Base-by-base conservation (phyloP, 2,888 invertebrate species). In the Incurvaria masculella region DNA sequence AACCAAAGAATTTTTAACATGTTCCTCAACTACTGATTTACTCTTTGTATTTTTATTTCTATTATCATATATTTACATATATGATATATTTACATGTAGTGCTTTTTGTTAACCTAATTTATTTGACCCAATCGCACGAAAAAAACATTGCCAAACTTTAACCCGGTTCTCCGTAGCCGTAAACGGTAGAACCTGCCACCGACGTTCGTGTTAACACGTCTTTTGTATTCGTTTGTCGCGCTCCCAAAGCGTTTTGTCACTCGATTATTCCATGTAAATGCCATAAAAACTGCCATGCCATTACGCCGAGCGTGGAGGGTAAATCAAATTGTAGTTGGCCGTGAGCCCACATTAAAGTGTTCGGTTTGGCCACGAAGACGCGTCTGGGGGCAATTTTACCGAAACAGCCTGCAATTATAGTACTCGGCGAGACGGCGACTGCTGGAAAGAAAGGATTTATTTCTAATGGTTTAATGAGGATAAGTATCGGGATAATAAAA, bases 381-480 rank as follows among this genome's bases (percentile, higher is more conserved):
- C 62, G 68, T 63, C 65, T 60, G 64, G 63, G 61, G 68, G 23
- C 66, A 71, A 75, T 74, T 75, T 72, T 55, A 55, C 54, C 59
- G 62, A 61, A 64, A 62, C 60, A 58, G 55, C 10, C 39, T 53
- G 60, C 65, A 69, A 69, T 67, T 64, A 68, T 4, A 33, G 33
- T n/a, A 5, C 3, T n/a, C 14, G 33, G 8, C 33, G 8, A 23
- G 59, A 63, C 53, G 53, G 51, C 49, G 59, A 63, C 53, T 52
- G 51, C 49, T 57, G 59, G 33, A 26, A 42, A 61, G 61, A 64
- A 59, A 63, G 27, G 44, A 43, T 39, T 66, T 66, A 61, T 69
- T 66, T 71, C 72, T 72, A 75, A 74, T 75, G 64, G 69, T 64
- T 66, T 67, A 69, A 70, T 71, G 68, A 62, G 71, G 68, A 70